Percentiles rank a stretch among this genome's conserved stretches.
phyloP scores from a whole-genome alignment of 2,797 vertebrate species.

The Cuculus canorus region DNA sequence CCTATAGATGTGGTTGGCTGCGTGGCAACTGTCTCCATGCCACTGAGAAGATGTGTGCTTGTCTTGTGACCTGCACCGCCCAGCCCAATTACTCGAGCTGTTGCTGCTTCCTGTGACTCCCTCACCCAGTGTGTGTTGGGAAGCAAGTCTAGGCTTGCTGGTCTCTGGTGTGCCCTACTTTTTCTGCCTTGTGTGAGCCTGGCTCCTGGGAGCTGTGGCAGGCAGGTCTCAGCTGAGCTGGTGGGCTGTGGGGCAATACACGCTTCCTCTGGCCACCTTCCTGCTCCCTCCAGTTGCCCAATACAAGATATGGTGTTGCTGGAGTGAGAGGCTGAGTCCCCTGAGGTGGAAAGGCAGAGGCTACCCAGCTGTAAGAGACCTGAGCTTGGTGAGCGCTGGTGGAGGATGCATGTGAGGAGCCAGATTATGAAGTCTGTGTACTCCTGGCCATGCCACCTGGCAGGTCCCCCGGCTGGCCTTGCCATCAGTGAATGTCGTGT shows the following conservation, averaged over 20 bases:
- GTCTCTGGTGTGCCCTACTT: neutral
- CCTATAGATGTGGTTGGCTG: neutral
- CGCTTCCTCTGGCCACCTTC: neutral
- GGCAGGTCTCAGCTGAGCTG: neutral
- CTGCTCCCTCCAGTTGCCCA: neutral
- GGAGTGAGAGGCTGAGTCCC: neutral
- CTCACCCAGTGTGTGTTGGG: rapidly evolving
- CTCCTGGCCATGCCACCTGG: neutral
- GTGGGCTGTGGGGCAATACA: neutral
- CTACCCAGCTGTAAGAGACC: neutral
- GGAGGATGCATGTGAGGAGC: neutral
- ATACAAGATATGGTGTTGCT: rapidly evolving
- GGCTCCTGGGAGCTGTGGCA: neutral
- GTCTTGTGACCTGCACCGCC: conserved; percentile 34
- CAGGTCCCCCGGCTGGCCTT: neutral
- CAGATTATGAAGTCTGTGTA: neutral
- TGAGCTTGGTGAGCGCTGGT: rapidly evolving
- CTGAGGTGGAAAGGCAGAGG: neutral
- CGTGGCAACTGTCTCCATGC: neutral
- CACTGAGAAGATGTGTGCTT: neutral
- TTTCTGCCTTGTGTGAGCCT: neutral
- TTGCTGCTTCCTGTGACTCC: neutral
- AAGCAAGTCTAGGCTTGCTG: neutral
- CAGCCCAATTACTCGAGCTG: neutral
- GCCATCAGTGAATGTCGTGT: neutral